phyloP scores from a whole-genome alignment of 2,113 vertebrate genomes.

The Colossoma macropomum region DNA sequence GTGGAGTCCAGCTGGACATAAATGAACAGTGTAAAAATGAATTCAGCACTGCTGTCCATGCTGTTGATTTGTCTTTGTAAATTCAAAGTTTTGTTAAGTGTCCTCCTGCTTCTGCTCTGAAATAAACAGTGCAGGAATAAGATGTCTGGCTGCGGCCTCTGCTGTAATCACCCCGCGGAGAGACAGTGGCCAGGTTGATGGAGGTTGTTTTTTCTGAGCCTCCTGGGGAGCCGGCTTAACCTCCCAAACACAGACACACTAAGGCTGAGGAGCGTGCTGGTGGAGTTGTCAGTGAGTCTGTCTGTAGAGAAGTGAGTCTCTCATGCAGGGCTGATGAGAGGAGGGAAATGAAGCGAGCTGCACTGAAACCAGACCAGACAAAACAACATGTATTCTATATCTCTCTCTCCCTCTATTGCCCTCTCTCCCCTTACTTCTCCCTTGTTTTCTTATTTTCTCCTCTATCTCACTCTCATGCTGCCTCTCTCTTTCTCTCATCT shows the following conservation, averaged over 20 bases:
- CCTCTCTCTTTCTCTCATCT: background rate
- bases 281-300: background rate
- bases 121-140: background rate
- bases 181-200: background rate
- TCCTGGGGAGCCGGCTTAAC: background rate
- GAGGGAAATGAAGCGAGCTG: too few relatives aligned
- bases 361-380: too few relatives aligned
- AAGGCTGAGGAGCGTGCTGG: background rate
- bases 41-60: background rate
- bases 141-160: background rate
- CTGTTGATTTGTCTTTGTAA: background rate
- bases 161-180: background rate
- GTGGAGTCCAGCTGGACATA: background rate
- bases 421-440: too few relatives aligned
- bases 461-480: background rate
- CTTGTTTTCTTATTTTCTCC: too few relatives aligned
- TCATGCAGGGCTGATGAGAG: too few relatives aligned
- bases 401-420: too few relatives aligned
- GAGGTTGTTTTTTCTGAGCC: background rate
- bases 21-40: background rate
- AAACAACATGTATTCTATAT: too few relatives aligned
- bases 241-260: background rate
- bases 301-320: too few relatives aligned
- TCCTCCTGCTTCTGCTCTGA: background rate
- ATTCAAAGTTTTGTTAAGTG: background rate